phyloP scores from a whole-genome alignment of 2,888 invertebrate genomes.

The Clivina fossor region DNA sequence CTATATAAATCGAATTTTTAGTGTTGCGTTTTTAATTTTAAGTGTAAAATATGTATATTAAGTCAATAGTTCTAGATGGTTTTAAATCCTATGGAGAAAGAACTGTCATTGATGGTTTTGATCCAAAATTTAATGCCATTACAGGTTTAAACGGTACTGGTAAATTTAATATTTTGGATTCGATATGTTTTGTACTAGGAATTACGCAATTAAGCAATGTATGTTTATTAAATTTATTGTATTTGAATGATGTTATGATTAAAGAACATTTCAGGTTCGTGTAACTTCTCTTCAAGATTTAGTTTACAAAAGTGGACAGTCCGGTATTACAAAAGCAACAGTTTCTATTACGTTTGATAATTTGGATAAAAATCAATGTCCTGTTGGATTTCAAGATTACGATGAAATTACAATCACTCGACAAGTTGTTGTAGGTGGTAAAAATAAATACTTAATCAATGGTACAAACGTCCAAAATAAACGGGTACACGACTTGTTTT shows the following conservation, averaged over 20 bases:
- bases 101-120: conserved; percentile 90
- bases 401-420: conserved; percentile 91
- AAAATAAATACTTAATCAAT: conserved; percentile 92
- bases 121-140: conserved; percentile 94
- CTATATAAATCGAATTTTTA: too few species aligned
- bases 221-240: too few species aligned
- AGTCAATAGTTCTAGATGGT: conserved; percentile 90
- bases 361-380: conserved; percentile 74
- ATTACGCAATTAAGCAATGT: conserved; percentile 91
- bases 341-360: conserved; percentile 97
- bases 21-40: too few species aligned
- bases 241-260: background rate
- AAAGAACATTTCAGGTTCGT: conserved; percentile 68
- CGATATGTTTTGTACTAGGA: conserved; percentile 96
- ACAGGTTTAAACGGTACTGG: conserved; percentile 98
- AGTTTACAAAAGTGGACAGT: conserved; percentile 97
- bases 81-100: conserved; percentile 97
- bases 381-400: conserved; percentile 87
- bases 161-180: conserved; percentile 96
- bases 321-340: conserved; percentile 91
- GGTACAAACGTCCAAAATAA: conserved; percentile 89
- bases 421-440: conserved; percentile 85
- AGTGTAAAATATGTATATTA: conserved; percentile 90
- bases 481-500: conserved; percentile 90
- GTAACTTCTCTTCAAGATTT: conserved; percentile 89